Percentiles rank a stretch among this genome's conserved stretches.
These are phyloP conservation scores for Crax fasciolata DNA, from an alignment of 2,797 vertebrate genomes.

Conservation along the genomic window DNA sequence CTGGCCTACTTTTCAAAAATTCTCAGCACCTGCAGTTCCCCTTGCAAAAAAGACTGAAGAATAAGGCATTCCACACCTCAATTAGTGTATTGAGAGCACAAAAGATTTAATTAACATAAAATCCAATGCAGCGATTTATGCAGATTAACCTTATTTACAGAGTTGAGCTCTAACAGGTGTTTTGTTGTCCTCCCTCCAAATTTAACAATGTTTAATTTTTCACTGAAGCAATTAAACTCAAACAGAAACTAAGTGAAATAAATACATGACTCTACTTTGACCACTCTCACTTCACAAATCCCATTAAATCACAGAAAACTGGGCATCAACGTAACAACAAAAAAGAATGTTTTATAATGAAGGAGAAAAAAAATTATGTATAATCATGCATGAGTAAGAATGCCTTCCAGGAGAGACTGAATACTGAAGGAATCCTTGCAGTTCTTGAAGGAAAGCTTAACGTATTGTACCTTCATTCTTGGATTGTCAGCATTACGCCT, in stretches of 20 bases:
- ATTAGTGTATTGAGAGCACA: slow-evolving; percentile 59
- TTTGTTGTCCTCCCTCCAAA: slow-evolving; percentile 32
- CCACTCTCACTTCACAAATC: neutral
- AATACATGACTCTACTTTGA: neutral
- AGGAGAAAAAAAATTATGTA: slow-evolving; percentile 1
- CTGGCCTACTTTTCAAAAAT: slow-evolving; percentile 53
- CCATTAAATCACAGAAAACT: slow-evolving; percentile 10
- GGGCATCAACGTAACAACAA: neutral
- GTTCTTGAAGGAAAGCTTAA: slow-evolving; percentile 4
- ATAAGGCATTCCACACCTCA: slow-evolving; percentile 60
- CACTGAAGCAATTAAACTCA: neutral
- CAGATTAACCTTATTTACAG: slow-evolving; percentile 54
- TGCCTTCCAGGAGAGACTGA: slow-evolving; percentile 1
- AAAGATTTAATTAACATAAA: slow-evolving; percentile 65
- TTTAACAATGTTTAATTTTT: slow-evolving; percentile 36
- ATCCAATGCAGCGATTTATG: slow-evolving; percentile 44
- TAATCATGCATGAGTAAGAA: neutral
- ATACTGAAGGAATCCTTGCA: neutral
- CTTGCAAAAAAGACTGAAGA: slow-evolving; percentile 12
- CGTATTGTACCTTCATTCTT: slow-evolving; percentile 26
- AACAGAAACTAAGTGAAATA: slow-evolving; percentile 27
- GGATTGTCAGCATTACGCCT: slow-evolving; percentile 23
- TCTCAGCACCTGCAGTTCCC: slow-evolving; percentile 44
- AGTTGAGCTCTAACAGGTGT: slow-evolving; percentile 50
- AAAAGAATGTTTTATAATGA: neutral